Evolutionary conservation across 1,140 invertebrate genomes (phyloP), one percentile per base, ranked within the genome.

Genomic region (Aphelenchoides besseyi): DNA sequence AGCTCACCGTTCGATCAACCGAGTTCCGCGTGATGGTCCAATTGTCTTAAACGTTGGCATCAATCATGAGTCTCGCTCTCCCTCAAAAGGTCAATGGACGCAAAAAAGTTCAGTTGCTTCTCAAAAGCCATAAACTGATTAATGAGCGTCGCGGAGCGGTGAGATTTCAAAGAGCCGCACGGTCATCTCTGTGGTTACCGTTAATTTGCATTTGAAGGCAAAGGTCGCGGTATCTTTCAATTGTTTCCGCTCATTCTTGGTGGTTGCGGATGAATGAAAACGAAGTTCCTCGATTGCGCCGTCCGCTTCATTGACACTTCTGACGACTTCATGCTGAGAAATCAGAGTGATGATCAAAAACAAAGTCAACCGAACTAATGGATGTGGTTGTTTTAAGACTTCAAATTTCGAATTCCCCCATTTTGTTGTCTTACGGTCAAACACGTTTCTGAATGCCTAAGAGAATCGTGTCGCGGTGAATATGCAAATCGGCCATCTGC

Each of bases 311-410:
- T 16, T 23, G 41, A 23, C 41, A 16, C n/a, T 48, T 23, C 23
- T 48, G 41, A 48, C 41, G 41, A 23, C 41, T 12, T 48, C 41
- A 12, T 23, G 41, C 41, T 48, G 41, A 12, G 41, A 48, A 48
- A 48, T 48, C 41, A 48, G 41, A 12, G 41, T 23, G 23, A 12
- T 12, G 23, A 48, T 23, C 41, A 23, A 48, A 48, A 48, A 48
- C 41, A 48, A 48, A 48, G n/a, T 48, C 41, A 48, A 48, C 41
- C 41, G n/a, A n/a, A n/a, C n/a, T n/a, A n/a, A n/a, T n/a, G n/a
- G n/a, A n/a, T n/a, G n/a, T n/a, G n/a, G n/a, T n/a, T n/a, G n/a
- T n/a, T n/a, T n/a, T n/a, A n/a, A n/a, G n/a, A n/a, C n/a, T n/a
- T n/a, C n/a, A n/a, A n/a, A n/a, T n/a, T n/a, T n/a, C n/a, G n/a